Evolutionary conservation across 2,888 invertebrate species (phyloP).

Genomic region (Bombylius major): DNA sequence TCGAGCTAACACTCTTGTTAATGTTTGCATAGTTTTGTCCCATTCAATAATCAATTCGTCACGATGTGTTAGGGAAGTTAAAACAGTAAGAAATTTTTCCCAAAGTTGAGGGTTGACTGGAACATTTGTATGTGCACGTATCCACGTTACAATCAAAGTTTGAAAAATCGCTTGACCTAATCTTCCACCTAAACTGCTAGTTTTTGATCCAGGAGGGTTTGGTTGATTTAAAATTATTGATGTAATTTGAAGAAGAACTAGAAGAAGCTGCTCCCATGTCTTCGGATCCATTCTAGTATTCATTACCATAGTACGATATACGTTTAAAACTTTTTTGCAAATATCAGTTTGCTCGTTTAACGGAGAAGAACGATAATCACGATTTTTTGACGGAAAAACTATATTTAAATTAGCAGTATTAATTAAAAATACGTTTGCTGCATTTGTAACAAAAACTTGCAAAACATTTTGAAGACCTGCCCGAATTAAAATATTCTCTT

Average conservation of each 20-base stretch:
- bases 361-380: slow-evolving; percentile 48
- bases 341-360: slow-evolving; percentile 90
- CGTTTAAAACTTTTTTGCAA: slow-evolving; percentile 89
- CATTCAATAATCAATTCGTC: slow-evolving; percentile 91
- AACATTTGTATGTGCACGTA: slow-evolving; percentile 91
- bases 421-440: slow-evolving; percentile 84
- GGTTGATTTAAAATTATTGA: slow-evolving; percentile 74
- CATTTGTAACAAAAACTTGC: slow-evolving; percentile 75
- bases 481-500: slow-evolving; percentile 66
- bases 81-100: slow-evolving; percentile 82
- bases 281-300: slow-evolving; percentile 82
- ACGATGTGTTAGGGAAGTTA: slow-evolving; percentile 82
- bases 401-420: slow-evolving; percentile 33
- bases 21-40: slow-evolving; percentile 96
- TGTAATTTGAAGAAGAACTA: slow-evolving; percentile 83
- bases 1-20: slow-evolving; percentile 86
- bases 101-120: slow-evolving; percentile 78
- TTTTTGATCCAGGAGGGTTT: slow-evolving; percentile 55
- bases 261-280: slow-evolving; percentile 84
- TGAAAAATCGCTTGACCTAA: slow-evolving; percentile 78
- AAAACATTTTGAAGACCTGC: slow-evolving; percentile 61
- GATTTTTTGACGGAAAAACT: slow-evolving; percentile 46
- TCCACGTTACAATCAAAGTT: slow-evolving; percentile 95
- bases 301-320: slow-evolving; percentile 95
- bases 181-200: slow-evolving; percentile 53